Base-by-base conservation (phyloP, 2,113 vertebrate species). In the Tylochromis polylepis region DNA sequence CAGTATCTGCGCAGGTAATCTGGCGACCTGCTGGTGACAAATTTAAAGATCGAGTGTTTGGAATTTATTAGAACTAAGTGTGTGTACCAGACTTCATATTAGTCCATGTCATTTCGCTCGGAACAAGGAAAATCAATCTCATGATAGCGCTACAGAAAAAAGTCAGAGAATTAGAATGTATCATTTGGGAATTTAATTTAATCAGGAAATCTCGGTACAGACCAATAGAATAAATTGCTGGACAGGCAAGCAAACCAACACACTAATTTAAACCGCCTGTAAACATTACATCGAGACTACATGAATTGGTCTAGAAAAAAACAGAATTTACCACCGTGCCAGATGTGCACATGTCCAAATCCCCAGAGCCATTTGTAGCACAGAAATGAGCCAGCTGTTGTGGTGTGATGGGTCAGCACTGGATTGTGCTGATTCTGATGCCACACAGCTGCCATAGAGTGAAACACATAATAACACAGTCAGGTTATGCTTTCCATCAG, bases 371-470 rank as follows among this genome's bases (percentile, higher is more conserved):
- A 82, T 93, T 88, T 91, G 65, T 81, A 70, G 77, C 77, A 79
- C 57, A 67, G 82, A 89, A 72, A 85, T 65, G 81, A 89, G 56
- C 84, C 92, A 92, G 92, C 75, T 95, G 91, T 90, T 90, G 75
- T 29, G 85, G 81, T 79, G 82, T 77, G 22, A 84, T 34, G 46
- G 86, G 84, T 88, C 88, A 84, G 43, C 41, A 34, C 82, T 49
- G 65, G 83, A 80, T 86, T 90, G 80, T 85, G 43, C 24, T 67
- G 84, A 43, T 55, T 83, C 36, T 92, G 90, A 91, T 86, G 83
- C 49, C 38, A 72, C 70, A 72, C 88, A 92, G 84, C 86, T 94
- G 91, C 51, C 81, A 80, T 70, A 82, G 9, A 70, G 36, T 15
- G 16, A 79, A 34, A n/a, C 15, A 55, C 67, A 86, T 14, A 51